A percentile compares a stretch with the other conserved stretches of the same genome.
These are phyloP conservation scores for Chaetodon auriga DNA, from an alignment of 2,113 vertebrate species.

Conservation along the genomic window DNA sequence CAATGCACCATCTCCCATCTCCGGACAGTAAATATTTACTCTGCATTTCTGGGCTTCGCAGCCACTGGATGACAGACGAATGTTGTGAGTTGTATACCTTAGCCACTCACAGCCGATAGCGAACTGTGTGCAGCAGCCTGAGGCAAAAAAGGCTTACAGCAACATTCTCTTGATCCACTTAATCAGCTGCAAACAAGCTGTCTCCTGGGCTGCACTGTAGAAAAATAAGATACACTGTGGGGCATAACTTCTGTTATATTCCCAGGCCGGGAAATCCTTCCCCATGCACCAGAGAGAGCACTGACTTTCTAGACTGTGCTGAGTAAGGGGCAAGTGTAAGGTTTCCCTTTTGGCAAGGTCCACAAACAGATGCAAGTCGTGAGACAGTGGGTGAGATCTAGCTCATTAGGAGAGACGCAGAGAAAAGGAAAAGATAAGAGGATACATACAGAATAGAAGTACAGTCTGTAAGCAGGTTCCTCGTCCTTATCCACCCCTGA, in stretches of 20 bases:
- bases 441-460: conserved; percentile 88
- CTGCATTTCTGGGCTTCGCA: conserved; percentile 41
- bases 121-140: conserved; percentile 30
- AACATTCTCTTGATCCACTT: conserved; percentile 63
- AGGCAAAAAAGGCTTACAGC: conserved; percentile 43
- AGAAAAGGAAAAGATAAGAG: conserved; percentile 56
- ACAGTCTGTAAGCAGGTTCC: conserved; percentile 83
- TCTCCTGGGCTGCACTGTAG: conserved; percentile 48
- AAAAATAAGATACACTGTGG: conserved; percentile 20
- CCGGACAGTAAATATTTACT: conserved; percentile 66
- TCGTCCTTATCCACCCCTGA: conserved; percentile 81
- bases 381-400: conserved; percentile 41
- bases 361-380: conserved; percentile 52
- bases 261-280: conserved; percentile 23
- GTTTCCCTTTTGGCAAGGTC: conserved; percentile 69
- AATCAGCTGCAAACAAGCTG: conserved; percentile 66
- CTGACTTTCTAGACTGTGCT: conserved; percentile 48
- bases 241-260: conserved; percentile 28
- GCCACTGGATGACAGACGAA: conserved; percentile 40
- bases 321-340: conserved; percentile 70
- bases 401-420: conserved; percentile 36
- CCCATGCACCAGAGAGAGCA: conserved; percentile 32
- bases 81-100: conserved; percentile 40
- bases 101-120: conserved; percentile 32
- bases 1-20: conserved; percentile 10